These are phyloP conservation scores for Trochalopteron elliotii DNA, from an alignment of 2,113 vertebrate species.

Conservation along the genomic window DNA sequence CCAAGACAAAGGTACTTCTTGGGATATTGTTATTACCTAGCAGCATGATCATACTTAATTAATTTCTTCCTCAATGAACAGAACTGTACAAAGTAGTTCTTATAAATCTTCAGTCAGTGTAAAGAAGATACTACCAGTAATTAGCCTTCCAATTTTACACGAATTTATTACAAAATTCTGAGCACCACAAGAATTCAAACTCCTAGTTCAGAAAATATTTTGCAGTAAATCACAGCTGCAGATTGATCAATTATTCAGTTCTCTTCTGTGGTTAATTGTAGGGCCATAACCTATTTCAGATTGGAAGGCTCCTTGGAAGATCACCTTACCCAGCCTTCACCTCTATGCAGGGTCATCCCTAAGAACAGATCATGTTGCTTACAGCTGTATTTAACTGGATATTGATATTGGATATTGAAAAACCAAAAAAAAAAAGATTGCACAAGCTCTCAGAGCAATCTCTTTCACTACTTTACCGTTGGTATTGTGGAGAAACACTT, in stretches of 20 bases:
- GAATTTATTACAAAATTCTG: neutral
- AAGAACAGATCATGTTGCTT: neutral
- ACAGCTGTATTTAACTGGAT: neutral
- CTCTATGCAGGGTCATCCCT: neutral
- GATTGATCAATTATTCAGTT: neutral
- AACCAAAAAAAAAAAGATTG: neutral
- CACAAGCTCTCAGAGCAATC: neutral
- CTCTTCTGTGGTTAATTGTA: neutral
- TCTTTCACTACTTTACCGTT: neutral
- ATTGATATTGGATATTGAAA: too few relatives aligned
- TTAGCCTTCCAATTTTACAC: neutral
- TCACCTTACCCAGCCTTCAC: neutral
- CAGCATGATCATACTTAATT: neutral
- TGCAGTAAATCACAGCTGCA: neutral
- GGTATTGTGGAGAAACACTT: neutral
- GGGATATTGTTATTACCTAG: neutral
- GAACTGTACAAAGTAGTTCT: neutral
- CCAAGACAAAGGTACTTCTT: neutral
- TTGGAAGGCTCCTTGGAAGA: neutral
- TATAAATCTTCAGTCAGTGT: neutral
- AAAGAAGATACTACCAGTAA: neutral
- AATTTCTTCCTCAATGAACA: neutral
- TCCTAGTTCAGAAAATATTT: neutral
- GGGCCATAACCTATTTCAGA: neutral
- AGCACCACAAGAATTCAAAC: neutral